Evolutionary conservation across 2,888 invertebrate genomes (phyloP).

Genomic region (Cephus pygmeus): DNA sequence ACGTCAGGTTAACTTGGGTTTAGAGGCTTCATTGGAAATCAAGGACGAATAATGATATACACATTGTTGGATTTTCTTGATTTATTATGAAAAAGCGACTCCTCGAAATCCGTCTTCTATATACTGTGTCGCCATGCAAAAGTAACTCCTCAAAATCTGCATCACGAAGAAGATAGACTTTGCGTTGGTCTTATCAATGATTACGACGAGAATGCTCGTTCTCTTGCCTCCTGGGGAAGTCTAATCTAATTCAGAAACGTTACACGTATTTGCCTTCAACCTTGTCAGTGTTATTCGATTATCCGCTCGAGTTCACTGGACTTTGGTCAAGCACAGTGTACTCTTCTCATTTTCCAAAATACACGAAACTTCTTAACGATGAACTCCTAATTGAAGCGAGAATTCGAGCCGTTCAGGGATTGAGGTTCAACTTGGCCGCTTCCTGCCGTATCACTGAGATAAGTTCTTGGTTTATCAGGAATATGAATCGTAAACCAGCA

Average conservation of each 20-base stretch:
- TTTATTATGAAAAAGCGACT: neutral
- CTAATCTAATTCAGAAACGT: neutral
- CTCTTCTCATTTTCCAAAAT: neutral
- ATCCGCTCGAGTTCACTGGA: neutral
- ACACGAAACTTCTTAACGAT: neutral
- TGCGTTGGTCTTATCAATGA: neutral
- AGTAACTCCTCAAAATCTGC: neutral
- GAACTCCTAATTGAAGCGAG: neutral
- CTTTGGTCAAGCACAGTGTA: neutral
- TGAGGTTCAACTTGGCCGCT: conserved; percentile 81
- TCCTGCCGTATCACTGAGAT: conserved; percentile 91
- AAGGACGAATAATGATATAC: neutral
- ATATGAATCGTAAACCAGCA: conserved; percentile 90
- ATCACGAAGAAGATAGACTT: neutral
- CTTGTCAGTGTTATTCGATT: neutral
- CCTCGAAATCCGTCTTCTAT: neutral
- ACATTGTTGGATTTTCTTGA: neutral
- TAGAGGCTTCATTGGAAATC: neutral
- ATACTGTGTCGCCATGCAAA: neutral
- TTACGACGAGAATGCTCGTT: neutral
- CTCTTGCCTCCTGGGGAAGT: neutral
- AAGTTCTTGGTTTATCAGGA: conserved; percentile 91
- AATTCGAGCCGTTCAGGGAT: conserved; percentile 39
- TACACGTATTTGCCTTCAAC: neutral
- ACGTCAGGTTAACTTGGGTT: neutral